Evolutionary conservation across 2,797 vertebrate genomes (phyloP).

Genomic region (Hafferia zeledoni): DNA sequence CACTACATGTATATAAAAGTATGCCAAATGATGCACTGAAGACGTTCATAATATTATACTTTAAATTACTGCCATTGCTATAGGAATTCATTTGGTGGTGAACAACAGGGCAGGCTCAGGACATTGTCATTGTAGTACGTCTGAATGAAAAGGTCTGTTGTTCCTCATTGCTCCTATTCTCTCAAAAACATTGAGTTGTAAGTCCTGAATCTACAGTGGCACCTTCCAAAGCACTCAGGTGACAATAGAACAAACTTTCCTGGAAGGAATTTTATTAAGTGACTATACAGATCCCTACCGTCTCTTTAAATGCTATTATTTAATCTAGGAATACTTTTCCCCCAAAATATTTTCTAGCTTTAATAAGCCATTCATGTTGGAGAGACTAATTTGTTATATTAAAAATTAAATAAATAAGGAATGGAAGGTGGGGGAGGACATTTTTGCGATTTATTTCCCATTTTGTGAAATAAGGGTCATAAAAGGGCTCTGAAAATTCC

Average conservation of each 20-base stretch:
- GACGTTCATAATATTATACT: neutral
- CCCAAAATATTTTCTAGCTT: accelerated
- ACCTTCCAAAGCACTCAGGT: neutral
- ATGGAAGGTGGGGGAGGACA: no score
- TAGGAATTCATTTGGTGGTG: neutral
- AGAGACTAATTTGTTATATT: neutral
- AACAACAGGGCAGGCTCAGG: neutral
- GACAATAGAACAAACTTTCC: neutral
- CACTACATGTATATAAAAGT: neutral
- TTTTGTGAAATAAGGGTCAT: neutral
- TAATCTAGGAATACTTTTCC: neutral
- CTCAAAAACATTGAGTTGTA: neutral
- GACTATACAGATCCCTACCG: accelerated
- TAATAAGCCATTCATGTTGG: neutral
- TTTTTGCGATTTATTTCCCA: neutral
- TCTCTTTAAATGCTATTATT: neutral
- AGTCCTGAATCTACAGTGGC: neutral
- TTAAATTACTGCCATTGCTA: neutral
- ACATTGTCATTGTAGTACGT: neutral
- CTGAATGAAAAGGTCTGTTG: neutral
- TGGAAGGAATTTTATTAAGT: neutral
- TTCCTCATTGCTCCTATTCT: neutral
- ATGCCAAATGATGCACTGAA: neutral
- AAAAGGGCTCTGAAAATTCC: neutral
- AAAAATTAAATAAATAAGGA: neutral